These are phyloP conservation scores for Xestia c-nigrum DNA, from an alignment of 2,888 invertebrate species.

Conservation along the genomic window DNA sequence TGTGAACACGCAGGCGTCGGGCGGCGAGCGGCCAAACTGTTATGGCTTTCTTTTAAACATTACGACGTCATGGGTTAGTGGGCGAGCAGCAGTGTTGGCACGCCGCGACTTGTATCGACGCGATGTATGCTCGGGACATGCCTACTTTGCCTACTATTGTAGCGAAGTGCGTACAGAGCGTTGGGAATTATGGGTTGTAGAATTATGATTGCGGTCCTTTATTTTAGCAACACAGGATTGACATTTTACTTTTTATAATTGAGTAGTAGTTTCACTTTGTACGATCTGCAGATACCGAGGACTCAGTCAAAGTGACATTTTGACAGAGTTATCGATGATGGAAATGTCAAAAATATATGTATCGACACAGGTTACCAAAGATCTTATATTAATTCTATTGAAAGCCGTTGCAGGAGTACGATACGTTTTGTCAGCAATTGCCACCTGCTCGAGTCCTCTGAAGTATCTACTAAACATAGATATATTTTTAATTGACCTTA, in stretches of 20 bases:
- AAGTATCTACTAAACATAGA: not conserved
- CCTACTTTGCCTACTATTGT: constrained; percentile 4
- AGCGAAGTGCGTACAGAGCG: not conserved
- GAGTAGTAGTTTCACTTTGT: not conserved
- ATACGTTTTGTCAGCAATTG: not conserved
- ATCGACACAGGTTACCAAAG: not conserved
- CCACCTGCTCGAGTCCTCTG: not conserved
- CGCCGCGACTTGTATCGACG: constrained; percentile 31
- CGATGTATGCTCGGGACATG: constrained; percentile 24
- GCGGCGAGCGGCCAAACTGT: constrained; percentile 58
- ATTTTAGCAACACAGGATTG: not conserved
- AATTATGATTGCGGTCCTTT: not conserved
- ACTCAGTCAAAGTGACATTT: not conserved
- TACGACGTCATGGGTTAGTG: constrained; percentile 42
- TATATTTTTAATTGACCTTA: not conserved
- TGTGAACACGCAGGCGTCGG: constrained; percentile 11
- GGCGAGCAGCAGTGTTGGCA: constrained; percentile 56
- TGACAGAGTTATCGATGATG: too few species aligned
- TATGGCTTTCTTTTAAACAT: constrained; percentile 66
- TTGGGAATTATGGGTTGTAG: not conserved
- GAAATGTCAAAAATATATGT: not conserved
- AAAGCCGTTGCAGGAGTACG: not conserved
- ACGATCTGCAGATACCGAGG: not conserved
- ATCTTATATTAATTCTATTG: not conserved
- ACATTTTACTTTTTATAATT: not conserved